phyloP scores from a whole-genome alignment of 2,888 invertebrate genomes.

The Melanotus villosus region DNA sequence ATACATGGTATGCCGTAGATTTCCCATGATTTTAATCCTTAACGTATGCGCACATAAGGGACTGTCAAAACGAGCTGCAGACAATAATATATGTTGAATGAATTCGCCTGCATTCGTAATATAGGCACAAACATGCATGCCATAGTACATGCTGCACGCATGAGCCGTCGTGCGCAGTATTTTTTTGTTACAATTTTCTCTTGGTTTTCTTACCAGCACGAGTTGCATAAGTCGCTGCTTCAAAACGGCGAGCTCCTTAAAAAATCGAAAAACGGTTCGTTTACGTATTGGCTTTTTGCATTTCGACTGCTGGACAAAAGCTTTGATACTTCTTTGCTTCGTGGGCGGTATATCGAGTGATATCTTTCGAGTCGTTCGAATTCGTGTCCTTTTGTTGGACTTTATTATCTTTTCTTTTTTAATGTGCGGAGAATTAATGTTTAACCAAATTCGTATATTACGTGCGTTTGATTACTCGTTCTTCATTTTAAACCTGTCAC shows the following conservation, averaged over 20 bases:
- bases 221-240: slow-evolving; percentile 41
- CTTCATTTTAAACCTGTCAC: too few relatives aligned
- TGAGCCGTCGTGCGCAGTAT: slow-evolving; percentile 52
- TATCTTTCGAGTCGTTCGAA: slow-evolving; percentile 33
- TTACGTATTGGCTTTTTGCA: slow-evolving; percentile 24
- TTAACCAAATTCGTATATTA: background rate
- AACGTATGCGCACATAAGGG: slow-evolving; percentile 53
- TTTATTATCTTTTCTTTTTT: slow-evolving; percentile 5
- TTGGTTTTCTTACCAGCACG: slow-evolving; percentile 42
- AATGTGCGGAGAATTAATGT: background rate
- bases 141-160: slow-evolving; percentile 55
- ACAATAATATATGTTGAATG: slow-evolving; percentile 55
- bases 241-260: slow-evolving; percentile 33
- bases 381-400: slow-evolving; percentile 26
- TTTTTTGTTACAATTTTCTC: slow-evolving; percentile 45
- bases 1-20: slow-evolving; percentile 48
- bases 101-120: slow-evolving; percentile 55
- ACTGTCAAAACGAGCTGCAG: slow-evolving; percentile 52
- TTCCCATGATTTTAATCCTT: slow-evolving; percentile 53
- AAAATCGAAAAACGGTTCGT: slow-evolving; percentile 34
- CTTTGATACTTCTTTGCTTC: slow-evolving; percentile 33
- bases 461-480: too few relatives aligned
- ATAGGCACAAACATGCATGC: slow-evolving; percentile 53
- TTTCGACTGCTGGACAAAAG: slow-evolving; percentile 27
- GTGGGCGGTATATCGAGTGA: slow-evolving; percentile 40